Base-by-base conservation (phyloP, 2,113 vertebrate genomes). In the Tyrannus savana region DNA sequence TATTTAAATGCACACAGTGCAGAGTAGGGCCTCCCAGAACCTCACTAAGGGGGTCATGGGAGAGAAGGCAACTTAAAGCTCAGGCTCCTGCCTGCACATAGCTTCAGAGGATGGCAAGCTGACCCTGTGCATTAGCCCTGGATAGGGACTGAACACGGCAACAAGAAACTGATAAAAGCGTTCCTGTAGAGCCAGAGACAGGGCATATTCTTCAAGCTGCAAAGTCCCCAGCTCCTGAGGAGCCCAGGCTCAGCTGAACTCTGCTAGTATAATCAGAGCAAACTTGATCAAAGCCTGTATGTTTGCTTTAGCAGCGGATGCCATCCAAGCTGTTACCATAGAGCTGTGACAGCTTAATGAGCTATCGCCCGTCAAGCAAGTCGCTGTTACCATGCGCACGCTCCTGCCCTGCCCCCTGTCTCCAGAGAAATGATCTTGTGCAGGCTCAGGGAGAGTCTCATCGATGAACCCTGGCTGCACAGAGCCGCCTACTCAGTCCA, bases 301-400 rank as follows among this genome's bases (percentile, higher is more conserved):
- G 50, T 58, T 80, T 74, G 63, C 85, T 69, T 33, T 35, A 49
- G 83, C 24, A 12, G 78, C 73, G 88, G 83, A 62, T 80, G 85
- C 88, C 79, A 10, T 13, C 44, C 82, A 8, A 4, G 17, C 86
- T 28, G 85, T 95, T 95, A 15, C 92, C 92, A 95, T 71, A 87
- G 92, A 84, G 83, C 95, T 37, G 41, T n/a, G 85, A 76, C 78
- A 85, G 87, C 72, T 80, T 53, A 83, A 64, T 53, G 88, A 95
- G 90, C 83, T 41, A 35, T 18, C 46, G 9, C 74, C 77, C 23
- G 2, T 49, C 84, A 44, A 9, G 56, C 2, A 4, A 19, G 63
- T 5, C n/a, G 27, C 77, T 19, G 56, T 14, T 8, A 3, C 44
- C 19, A 0, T 0, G 72, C 27, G 2, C 50, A 4, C 0, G 2